phyloP scores from a whole-genome alignment of 2,113 vertebrate genomes.

The Macrotis lagotis region DNA sequence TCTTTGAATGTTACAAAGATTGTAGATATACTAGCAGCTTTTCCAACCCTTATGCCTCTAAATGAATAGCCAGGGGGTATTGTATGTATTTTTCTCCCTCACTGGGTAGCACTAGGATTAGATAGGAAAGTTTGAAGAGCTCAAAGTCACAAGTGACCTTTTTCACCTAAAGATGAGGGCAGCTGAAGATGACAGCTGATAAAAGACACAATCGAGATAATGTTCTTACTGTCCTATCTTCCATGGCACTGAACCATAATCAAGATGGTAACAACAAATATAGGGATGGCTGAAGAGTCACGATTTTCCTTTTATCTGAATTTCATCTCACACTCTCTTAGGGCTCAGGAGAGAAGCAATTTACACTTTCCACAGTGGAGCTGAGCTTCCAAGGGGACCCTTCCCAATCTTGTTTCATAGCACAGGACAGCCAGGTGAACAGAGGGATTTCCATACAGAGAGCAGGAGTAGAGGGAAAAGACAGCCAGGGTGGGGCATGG shows the following conservation, averaged over 20 bases:
- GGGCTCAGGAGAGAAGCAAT: slow-evolving; percentile 14
- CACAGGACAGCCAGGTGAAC: background rate
- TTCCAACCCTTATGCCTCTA: slow-evolving; percentile 20
- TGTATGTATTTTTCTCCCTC: background rate
- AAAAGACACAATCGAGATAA: background rate
- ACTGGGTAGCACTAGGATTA: background rate
- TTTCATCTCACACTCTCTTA: background rate
- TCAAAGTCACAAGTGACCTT: slow-evolving; percentile 35
- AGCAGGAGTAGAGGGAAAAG: background rate
- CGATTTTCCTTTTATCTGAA: background rate
- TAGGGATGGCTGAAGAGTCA: background rate
- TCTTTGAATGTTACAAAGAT: background rate
- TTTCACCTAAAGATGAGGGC: background rate
- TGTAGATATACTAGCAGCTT: slow-evolving; percentile 16
- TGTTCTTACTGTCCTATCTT: slow-evolving; percentile 6
- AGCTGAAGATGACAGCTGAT: slow-evolving; percentile 2
- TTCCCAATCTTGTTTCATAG: background rate
- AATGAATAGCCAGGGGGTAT: background rate
- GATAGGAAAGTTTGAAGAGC: background rate
- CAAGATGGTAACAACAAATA: background rate
- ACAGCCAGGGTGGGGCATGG: background rate
- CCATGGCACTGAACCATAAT: slow-evolving; percentile 38
- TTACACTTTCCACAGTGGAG: rapidly evolving
- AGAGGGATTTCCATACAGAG: background rate
- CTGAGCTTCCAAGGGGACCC: rapidly evolving